phyloP scores from a whole-genome alignment of 2,888 invertebrate genomes.

The Gnatocerus cornutus region DNA sequence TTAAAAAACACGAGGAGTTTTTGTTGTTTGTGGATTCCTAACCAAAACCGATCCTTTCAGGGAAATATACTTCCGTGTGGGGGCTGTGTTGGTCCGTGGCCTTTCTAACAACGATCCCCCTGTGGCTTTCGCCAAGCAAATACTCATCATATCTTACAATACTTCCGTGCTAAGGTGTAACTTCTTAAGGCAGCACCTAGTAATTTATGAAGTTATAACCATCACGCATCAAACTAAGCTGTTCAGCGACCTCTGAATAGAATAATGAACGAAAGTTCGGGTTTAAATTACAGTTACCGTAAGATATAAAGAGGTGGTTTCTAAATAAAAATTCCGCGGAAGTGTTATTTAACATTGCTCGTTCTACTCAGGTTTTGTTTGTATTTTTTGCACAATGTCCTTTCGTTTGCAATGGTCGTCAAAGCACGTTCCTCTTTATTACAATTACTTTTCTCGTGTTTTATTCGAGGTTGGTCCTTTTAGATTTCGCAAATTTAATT shows the following conservation, averaged over 20 bases:
- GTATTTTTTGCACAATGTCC: background rate
- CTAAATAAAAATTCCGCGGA: background rate
- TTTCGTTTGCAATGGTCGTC: background rate
- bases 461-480: background rate
- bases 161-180: constrained; percentile 27
- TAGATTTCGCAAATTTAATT: constrained; percentile 44
- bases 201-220: constrained; percentile 29
- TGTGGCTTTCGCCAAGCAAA: background rate
- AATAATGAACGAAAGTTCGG: constrained; percentile 11
- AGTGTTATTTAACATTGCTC: no score
- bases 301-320: background rate
- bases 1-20: no score
- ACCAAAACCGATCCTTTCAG: no score
- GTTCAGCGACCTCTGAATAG: constrained; percentile 19
- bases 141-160: constrained; percentile 21
- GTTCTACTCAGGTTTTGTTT: background rate
- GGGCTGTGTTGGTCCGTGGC: no score
- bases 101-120: no score
- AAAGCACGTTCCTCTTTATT: constrained; percentile 8
- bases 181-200: constrained; percentile 14
- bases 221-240: constrained; percentile 33
- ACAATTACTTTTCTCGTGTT: constrained; percentile 12
- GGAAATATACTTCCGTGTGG: no score
- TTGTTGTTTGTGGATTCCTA: no score
- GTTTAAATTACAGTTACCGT: background rate